These are phyloP conservation scores for Apostichopus leukothele DNA, from an alignment of 53 echinoderm and acorn worm species.

Conservation along the genomic window DNA sequence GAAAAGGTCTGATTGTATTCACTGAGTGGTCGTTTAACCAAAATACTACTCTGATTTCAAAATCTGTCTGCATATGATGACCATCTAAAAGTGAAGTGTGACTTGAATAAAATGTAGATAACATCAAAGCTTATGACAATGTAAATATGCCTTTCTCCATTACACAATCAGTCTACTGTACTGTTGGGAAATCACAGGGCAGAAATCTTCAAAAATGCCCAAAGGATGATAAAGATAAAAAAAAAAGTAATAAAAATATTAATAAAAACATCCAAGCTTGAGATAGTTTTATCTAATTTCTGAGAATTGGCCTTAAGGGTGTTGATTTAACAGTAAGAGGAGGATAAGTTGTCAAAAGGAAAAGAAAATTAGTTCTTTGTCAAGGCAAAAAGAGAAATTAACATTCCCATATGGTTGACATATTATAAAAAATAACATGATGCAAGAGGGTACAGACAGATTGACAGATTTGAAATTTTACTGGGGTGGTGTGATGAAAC, in stretches of 20 bases:
- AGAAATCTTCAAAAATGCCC: not conserved
- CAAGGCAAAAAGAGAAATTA: not conserved
- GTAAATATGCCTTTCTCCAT: not conserved
- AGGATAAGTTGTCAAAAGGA: not conserved
- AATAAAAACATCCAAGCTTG: not conserved
- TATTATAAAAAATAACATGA: not conserved
- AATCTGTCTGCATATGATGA: not conserved
- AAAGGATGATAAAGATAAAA: not conserved
- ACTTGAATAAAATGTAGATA: not conserved
- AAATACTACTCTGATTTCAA: not conserved
- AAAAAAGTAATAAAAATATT: not conserved
- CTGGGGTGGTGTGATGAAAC: no score
- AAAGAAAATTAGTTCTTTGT: constrained; percentile 21
- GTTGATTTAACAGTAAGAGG: constrained; percentile 24
- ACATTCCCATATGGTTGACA: constrained; percentile 12
- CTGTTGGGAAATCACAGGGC: not conserved
- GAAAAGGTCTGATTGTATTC: not conserved
- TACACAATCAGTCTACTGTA: constrained; percentile 26
- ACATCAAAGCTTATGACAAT: not conserved
- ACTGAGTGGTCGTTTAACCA: not conserved
- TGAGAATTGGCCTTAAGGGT: not conserved
- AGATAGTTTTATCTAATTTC: not conserved
- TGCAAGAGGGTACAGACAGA: not conserved
- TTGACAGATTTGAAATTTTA: not conserved
- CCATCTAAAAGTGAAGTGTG: not conserved